phyloP scores from a whole-genome alignment of 2,888 invertebrate species.

The Minunthozetes semirufus region DNA sequence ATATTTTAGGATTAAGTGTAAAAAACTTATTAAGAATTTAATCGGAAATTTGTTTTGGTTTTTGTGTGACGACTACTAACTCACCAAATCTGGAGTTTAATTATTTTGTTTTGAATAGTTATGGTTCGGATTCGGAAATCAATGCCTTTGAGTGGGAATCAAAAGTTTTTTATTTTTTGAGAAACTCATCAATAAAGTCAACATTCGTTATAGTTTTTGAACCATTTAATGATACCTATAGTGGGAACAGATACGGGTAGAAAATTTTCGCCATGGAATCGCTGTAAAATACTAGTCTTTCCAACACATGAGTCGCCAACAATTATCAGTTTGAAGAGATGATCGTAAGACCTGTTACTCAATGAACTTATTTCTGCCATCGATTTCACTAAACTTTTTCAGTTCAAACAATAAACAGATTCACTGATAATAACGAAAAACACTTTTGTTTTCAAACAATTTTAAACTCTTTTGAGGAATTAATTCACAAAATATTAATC shows the following conservation, averaged over 20 bases:
- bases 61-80: not conserved
- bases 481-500: too few species aligned
- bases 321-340: constrained; percentile 23
- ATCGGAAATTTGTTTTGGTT: not conserved
- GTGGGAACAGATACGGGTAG: not conserved
- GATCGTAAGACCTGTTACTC: constrained; percentile 3
- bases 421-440: too few species aligned
- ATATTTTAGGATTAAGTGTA: not conserved
- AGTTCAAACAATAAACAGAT: too few species aligned
- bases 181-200: not conserved
- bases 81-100: constrained; percentile 29
- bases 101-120: constrained; percentile 16
- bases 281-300: constrained; percentile 22
- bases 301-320: constrained; percentile 28
- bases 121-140: constrained; percentile 22
- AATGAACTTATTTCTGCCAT: not conserved
- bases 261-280: constrained; percentile 19
- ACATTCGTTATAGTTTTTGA: not conserved
- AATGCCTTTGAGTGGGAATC: not conserved
- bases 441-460: too few species aligned
- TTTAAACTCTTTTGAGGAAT: too few species aligned
- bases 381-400: not conserved
- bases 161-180: not conserved
- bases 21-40: not conserved
- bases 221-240: not conserved